These are phyloP conservation scores for Catocala fraxini DNA, from an alignment of 2,888 invertebrate species.

Conservation along the genomic window DNA sequence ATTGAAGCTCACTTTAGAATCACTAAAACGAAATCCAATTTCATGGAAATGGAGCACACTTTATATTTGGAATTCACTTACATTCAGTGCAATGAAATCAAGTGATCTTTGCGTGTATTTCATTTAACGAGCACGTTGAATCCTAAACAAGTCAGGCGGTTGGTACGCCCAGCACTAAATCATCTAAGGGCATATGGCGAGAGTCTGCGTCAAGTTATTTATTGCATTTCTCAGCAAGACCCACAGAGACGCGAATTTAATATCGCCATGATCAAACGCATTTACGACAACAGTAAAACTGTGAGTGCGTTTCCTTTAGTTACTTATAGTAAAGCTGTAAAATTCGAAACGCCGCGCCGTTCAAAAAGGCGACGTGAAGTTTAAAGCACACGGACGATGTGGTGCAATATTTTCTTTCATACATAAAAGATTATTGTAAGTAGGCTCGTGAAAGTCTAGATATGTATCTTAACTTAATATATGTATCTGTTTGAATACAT, in stretches of 20 bases:
- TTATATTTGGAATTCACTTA: slow-evolving; percentile 40
- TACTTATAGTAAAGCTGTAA: slow-evolving; percentile 45
- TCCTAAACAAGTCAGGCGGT: slow-evolving; percentile 47
- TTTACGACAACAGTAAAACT: slow-evolving; percentile 71
- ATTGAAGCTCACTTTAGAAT: slow-evolving; percentile 29
- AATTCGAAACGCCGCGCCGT: slow-evolving; percentile 29
- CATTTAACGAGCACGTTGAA: slow-evolving; percentile 34
- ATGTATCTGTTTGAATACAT: too few relatives aligned
- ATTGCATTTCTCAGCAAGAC: slow-evolving; percentile 68
- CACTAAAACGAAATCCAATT: slow-evolving; percentile 34
- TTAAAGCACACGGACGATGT: slow-evolving; percentile 23
- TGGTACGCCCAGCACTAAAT: slow-evolving; percentile 62
- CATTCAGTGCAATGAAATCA: slow-evolving; percentile 34
- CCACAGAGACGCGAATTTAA: slow-evolving; percentile 58
- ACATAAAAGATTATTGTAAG: slow-evolving; percentile 9
- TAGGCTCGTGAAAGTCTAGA: slow-evolving; percentile 18
- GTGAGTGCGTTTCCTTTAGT: slow-evolving; percentile 56
- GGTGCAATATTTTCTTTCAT: slow-evolving; percentile 22
- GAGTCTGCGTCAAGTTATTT: slow-evolving; percentile 63
- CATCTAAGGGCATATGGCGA: slow-evolving; percentile 62
- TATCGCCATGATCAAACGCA: slow-evolving; percentile 65
- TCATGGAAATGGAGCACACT: slow-evolving; percentile 30
- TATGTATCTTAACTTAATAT: slow-evolving; percentile 7
- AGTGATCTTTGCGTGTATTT: slow-evolving; percentile 30
- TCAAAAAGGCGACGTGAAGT: slow-evolving; percentile 19